Evolutionary conservation across 1,140 invertebrate genomes (phyloP).

Genomic region (Yoshiicerus persimilis): DNA sequence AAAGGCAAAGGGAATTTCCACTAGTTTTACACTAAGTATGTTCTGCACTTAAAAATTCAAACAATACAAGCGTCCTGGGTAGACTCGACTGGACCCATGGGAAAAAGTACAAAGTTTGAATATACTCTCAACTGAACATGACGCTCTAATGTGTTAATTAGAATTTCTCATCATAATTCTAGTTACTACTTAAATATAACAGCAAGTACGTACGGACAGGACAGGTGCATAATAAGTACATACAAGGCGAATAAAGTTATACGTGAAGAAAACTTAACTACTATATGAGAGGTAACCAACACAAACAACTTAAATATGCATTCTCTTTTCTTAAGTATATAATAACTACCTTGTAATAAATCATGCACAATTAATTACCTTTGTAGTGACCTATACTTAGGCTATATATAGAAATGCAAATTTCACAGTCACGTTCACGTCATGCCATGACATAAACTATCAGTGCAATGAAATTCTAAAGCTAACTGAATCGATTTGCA

Average conservation of each 20-base stretch:
- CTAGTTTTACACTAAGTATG: not conserved
- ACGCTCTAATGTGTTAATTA: not conserved
- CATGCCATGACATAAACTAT: too few species aligned
- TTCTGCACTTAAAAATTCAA: not conserved
- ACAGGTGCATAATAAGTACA: not conserved
- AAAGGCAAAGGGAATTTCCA: not conserved
- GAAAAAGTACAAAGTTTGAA: not conserved
- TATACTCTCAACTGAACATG: not conserved
- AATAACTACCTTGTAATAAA: not conserved
- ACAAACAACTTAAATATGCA: not conserved
- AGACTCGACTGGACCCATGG: not conserved
- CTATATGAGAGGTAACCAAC: too few species aligned
- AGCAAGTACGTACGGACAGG: too few species aligned
- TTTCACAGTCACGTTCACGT: not conserved
- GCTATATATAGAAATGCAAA: not conserved
- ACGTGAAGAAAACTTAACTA: too few species aligned
- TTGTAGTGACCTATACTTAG: not conserved
- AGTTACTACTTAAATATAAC: not conserved
- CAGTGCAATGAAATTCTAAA: not conserved
- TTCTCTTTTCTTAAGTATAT: not conserved
- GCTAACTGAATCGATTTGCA: not conserved
- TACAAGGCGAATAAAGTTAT: not conserved
- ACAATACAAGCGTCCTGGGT: not conserved
- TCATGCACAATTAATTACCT: not conserved
- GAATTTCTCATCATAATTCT: not conserved